phyloP scores from a whole-genome alignment of 2,797 vertebrate genomes.

The Melanogrammus aeglefinus region DNA sequence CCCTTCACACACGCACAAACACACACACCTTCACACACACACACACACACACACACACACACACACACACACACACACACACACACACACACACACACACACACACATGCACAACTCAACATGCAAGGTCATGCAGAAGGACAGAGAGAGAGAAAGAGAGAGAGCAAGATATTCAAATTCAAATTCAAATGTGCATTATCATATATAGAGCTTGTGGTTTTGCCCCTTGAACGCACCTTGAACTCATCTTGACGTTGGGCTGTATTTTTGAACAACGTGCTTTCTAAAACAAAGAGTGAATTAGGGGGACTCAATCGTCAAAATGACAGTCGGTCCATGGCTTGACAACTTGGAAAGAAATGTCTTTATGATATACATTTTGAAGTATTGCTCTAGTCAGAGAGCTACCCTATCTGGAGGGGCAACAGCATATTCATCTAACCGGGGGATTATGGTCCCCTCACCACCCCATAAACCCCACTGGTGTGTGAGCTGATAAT shows the following conservation, averaged over 20 bases:
- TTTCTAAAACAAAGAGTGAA: too few relatives aligned
- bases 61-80: not conserved
- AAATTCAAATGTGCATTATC: too few relatives aligned
- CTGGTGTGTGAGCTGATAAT: slow-evolving; percentile 7
- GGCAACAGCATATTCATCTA: not conserved
- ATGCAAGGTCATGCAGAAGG: not conserved
- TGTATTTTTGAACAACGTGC: too few relatives aligned
- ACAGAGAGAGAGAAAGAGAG: not conserved
- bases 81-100: not conserved
- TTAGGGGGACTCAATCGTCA: too few relatives aligned
- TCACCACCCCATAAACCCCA: not conserved
- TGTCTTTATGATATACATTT: not conserved
- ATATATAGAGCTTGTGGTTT: not conserved
- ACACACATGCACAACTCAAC: not conserved
- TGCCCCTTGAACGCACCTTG: not conserved
- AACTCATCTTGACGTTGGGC: not conserved
- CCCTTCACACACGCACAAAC: not conserved
- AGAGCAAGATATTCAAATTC: too few relatives aligned
- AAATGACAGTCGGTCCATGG: too few relatives aligned
- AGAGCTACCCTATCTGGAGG: not conserved
- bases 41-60: too few relatives aligned
- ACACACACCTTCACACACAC: too few relatives aligned
- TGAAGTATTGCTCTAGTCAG: not conserved
- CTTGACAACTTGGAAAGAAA: not conserved
- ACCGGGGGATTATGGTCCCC: not conserved